Conservation (phyloP, 2,888 invertebrate species). For the Aporophyla nigra region DNA sequence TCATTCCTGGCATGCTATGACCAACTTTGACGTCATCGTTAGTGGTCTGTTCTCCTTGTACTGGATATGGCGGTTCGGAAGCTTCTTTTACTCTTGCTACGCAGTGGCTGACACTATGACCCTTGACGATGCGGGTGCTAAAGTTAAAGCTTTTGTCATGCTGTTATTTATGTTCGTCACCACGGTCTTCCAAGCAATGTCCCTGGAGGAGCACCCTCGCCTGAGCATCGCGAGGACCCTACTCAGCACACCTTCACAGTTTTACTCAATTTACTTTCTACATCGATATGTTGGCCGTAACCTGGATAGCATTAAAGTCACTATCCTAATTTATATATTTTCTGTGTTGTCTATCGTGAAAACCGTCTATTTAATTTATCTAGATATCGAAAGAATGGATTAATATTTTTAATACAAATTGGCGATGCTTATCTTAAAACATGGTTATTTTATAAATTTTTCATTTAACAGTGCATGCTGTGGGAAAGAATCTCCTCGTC, state of each 20-base stretch:
- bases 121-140: conserved; percentile 55
- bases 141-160: conserved; percentile 63
- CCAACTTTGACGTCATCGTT: conserved; percentile 47
- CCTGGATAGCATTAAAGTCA: conserved; percentile 68
- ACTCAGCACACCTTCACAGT: conserved; percentile 74
- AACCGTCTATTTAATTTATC: conserved; percentile 73
- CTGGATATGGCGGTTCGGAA: conserved; percentile 73
- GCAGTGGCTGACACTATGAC: conserved; percentile 69
- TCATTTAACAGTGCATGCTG: background rate
- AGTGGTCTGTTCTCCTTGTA: conserved; percentile 64
- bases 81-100: conserved; percentile 72
- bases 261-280: conserved; percentile 71
- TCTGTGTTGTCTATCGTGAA: conserved; percentile 71
- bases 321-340: conserved; percentile 65
- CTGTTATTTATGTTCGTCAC: conserved; percentile 62
- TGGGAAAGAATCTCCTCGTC: background rate
- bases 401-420: background rate
- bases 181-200: conserved; percentile 64
- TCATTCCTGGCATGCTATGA: conserved; percentile 30
- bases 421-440: background rate
- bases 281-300: conserved; percentile 70
- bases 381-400: conserved; percentile 71
- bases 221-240: conserved; percentile 74
- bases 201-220: conserved; percentile 64
- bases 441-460: conserved; percentile 6